Percentiles rank a stretch among this genome's conserved stretches.
phyloP scores from a whole-genome alignment of 2,113 vertebrate genomes.

The Glaucomys volans region DNA sequence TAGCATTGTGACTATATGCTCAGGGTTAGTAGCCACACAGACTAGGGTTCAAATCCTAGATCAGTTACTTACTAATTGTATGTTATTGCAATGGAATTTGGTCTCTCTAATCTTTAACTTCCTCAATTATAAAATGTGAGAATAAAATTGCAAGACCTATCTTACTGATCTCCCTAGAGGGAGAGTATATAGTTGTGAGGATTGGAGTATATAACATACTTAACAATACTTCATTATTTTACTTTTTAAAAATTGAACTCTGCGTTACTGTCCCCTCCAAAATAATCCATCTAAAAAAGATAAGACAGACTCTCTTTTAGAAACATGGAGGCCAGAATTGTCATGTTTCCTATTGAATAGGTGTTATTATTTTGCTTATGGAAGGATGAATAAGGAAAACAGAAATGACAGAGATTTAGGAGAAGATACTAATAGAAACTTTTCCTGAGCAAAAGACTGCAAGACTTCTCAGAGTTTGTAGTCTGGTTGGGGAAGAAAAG shows the following conservation, averaged over 20 bases:
- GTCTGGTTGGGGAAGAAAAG: neutral
- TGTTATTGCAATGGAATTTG: neutral
- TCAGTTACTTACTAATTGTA: neutral
- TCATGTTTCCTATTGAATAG: neutral
- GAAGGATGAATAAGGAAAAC: neutral
- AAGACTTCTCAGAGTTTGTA: neutral
- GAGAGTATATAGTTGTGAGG: neutral
- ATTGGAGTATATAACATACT: neutral
- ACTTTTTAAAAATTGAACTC: neutral
- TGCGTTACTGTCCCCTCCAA: neutral
- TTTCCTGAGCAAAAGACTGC: neutral
- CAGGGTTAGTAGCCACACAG: neutral
- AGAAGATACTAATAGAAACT: neutral
- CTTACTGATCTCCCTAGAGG: neutral
- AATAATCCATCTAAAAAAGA: neutral
- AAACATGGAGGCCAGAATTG: neutral
- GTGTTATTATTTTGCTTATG: neutral
- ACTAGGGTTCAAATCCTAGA: neutral
- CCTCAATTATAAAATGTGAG: neutral
- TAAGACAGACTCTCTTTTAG: neutral
- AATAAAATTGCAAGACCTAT: neutral
- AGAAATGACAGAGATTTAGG: conserved; percentile 22
- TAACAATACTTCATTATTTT: neutral
- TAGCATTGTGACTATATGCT: neutral
- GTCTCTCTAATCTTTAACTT: neutral